Evolutionary conservation across 2,888 invertebrate species (phyloP), one percentile per base, ranked within the genome.

Genomic region (Chouioia cunea): DNA sequence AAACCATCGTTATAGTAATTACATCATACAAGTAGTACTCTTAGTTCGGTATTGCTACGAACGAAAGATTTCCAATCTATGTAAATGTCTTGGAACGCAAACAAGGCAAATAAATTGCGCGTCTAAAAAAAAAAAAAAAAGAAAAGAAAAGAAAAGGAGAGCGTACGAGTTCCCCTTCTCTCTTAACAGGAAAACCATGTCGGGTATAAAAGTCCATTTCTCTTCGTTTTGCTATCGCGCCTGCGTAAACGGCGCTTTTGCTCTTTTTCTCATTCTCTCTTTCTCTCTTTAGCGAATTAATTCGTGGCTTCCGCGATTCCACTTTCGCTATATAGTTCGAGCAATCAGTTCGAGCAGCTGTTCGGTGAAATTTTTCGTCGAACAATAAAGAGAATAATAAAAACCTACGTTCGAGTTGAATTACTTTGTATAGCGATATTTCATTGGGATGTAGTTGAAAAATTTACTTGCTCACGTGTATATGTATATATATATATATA

Each of bases 251-350:
- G n/a, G 46, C 4, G 44, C 22, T 16, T 16, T 46, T 27, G 46
- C 52, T 44, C 22, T 16, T 53, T 63, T 52, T n/a, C n/a, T n/a
- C n/a, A n/a, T n/a, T n/a, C n/a, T 50, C 12, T 20, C 43, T 27
- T 10, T 23, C 47, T 16, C 36, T 36, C 36, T 36, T 12, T 36
- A 18, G 50, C 46, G 16, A 4, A 53, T 56, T 64, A 47, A 64
- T 64, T 54, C 47, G 47, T 54, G 27, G 47, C 64, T 64, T 64
- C 64, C 64, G 64, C 64, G 64, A n/a, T 47, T 47, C 36, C 59
- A 59, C 66, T 59, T 59, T 66, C 59, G 66, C 59, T n/a, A n/a
- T n/a, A n/a, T n/a, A n/a, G n/a, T n/a, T 56, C 54, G 64, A 3
- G 43, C 18, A 54, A 56, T 56, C 64, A 2, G 47, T 18, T 54